These are phyloP conservation scores for Ornithorhynchus anatinus DNA, from an alignment of 2,113 vertebrate genomes.

Conservation along the genomic window DNA sequence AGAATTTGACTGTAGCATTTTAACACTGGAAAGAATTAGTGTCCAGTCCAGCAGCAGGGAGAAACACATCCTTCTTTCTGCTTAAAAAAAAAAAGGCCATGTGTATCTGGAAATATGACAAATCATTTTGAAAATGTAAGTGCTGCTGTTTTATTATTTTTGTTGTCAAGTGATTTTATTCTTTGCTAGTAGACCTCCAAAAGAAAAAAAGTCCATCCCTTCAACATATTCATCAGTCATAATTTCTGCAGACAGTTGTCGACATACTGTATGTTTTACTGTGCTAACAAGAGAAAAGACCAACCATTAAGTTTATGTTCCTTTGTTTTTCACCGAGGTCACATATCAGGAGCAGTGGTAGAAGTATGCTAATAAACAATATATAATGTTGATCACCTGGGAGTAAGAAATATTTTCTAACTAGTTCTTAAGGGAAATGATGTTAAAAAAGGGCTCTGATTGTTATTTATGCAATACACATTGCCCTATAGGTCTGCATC, in stretches of 20 bases:
- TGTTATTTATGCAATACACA: constrained; percentile 73
- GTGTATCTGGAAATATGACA: constrained; percentile 58
- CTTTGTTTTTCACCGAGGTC: constrained; percentile 79
- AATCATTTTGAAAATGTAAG: constrained; percentile 64
- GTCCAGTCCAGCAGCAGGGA: constrained; percentile 60
- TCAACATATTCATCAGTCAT: constrained; percentile 70
- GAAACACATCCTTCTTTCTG: constrained; percentile 52
- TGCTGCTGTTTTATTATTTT: constrained; percentile 57
- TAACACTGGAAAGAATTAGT: constrained; percentile 43
- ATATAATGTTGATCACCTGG: constrained; percentile 75
- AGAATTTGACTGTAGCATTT: constrained; percentile 54
- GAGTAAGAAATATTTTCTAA: constrained; percentile 84
- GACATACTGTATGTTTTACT: constrained; percentile 63
- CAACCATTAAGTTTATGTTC: constrained; percentile 77
- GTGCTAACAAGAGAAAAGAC: constrained; percentile 79
- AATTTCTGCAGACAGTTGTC: constrained; percentile 67
- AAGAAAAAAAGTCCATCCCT: constrained; percentile 25
- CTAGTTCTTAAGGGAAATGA: constrained; percentile 83
- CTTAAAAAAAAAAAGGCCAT: constrained; percentile 52
- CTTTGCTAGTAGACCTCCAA: constrained; percentile 60
- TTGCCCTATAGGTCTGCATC: constrained; percentile 71
- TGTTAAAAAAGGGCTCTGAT: constrained; percentile 49
- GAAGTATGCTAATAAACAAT: constrained; percentile 80
- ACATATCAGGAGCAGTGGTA: constrained; percentile 75
- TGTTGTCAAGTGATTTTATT: constrained; percentile 64